Evolutionary conservation across 2,888 invertebrate species (phyloP).

Genomic region (Strigamia transsilvanica): DNA sequence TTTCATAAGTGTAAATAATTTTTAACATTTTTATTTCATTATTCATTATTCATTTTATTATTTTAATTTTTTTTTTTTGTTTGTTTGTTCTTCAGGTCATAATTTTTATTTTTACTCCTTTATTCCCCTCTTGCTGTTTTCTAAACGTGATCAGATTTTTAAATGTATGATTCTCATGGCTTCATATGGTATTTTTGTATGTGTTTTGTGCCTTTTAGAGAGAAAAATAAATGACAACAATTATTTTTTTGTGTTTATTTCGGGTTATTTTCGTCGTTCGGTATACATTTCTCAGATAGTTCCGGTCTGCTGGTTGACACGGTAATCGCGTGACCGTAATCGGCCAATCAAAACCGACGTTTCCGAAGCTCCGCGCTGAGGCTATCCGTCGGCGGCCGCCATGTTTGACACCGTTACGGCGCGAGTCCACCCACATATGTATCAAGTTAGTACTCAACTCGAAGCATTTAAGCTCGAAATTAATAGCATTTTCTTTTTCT

Average conservation of each 20-base stretch:
- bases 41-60: not conserved
- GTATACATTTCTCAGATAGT: no score
- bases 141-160: constrained; percentile 50
- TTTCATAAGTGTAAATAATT: not conserved
- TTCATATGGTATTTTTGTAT: constrained; percentile 55
- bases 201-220: constrained; percentile 55
- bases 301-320: no score
- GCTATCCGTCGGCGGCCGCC: no score
- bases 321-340: no score
- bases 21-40: no score
- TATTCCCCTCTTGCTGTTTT: constrained; percentile 46
- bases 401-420: no score
- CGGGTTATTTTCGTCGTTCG: not conserved
- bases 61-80: not conserved
- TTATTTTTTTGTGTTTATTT: constrained; percentile 40
- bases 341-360: no score
- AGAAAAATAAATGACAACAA: constrained; percentile 52
- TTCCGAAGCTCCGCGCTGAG: no score
- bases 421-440: no score
- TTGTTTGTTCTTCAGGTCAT: constrained; percentile 4
- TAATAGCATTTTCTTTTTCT: no score
- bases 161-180: constrained; percentile 53
- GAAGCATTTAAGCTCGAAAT: no score
- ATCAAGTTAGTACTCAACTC: no score
- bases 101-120: not conserved